Conservation (phyloP, 2,113 vertebrate genomes). For the Psilopsiagon aurifrons region DNA sequence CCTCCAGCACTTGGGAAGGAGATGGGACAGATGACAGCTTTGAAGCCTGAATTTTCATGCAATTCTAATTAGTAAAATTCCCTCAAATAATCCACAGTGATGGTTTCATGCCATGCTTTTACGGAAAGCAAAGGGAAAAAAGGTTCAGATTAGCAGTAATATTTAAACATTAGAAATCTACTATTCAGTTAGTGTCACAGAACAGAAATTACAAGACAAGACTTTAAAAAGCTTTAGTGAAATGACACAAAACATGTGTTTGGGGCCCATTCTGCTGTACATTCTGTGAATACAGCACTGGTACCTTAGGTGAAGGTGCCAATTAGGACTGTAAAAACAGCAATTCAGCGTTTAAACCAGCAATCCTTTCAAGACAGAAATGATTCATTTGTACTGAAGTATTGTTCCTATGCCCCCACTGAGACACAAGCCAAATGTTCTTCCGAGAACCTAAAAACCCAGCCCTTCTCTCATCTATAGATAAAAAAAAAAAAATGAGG, state of each 20-base stretch:
- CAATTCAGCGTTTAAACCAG: neutral
- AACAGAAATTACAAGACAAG: neutral
- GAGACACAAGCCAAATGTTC: neutral
- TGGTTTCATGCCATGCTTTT: neutral
- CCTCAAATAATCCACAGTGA: conserved; percentile 25
- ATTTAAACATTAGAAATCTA: neutral
- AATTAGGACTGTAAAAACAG: neutral
- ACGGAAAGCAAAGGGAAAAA: neutral
- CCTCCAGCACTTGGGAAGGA: neutral
- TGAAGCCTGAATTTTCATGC: conserved; percentile 19
- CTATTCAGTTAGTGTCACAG: neutral
- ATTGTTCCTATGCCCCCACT: neutral
- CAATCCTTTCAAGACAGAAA: neutral
- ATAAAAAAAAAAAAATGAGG: neutral
- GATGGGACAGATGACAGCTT: conserved; percentile 26
- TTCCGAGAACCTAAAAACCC: neutral
- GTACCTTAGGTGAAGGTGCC: neutral
- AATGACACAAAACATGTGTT: neutral
- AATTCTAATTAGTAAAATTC: conserved; percentile 53
- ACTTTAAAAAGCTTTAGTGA: neutral
- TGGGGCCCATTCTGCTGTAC: fast-evolving
- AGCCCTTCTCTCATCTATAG: neutral
- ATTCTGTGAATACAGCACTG: neutral
- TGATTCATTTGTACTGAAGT: neutral
- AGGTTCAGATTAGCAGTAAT: neutral